phyloP scores from a whole-genome alignment of 2,797 vertebrate genomes.

The Adelosebastes latens region DNA sequence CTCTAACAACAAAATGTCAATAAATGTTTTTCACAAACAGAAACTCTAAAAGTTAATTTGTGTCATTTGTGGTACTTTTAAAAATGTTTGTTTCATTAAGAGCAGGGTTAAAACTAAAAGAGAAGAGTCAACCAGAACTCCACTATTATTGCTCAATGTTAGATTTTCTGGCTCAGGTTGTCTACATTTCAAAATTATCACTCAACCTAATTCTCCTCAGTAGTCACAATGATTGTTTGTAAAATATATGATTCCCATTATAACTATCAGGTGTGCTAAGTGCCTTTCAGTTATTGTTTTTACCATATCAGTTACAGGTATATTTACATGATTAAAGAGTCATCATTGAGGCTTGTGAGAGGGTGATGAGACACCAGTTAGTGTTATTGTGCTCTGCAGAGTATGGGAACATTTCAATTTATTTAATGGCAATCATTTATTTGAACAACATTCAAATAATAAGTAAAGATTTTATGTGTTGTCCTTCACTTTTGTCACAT shows the following conservation, averaged over 20 bases:
- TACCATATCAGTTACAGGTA: background rate
- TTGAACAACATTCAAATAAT: background rate
- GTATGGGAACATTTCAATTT: background rate
- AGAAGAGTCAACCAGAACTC: background rate
- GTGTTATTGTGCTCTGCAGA: background rate
- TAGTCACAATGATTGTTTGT: background rate
- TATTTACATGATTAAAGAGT: background rate
- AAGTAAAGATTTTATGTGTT: background rate
- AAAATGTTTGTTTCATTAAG: background rate
- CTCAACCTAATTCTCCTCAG: background rate
- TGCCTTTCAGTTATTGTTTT: background rate
- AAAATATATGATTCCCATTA: background rate
- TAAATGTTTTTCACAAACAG: background rate
- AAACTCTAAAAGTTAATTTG: background rate
- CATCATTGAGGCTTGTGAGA: background rate
- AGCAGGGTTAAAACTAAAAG: background rate
- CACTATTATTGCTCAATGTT: background rate
- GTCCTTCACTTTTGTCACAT: background rate
- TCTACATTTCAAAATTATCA: background rate
- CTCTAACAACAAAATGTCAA: background rate
- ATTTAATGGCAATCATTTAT: background rate
- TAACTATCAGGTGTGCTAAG: background rate
- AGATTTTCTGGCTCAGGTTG: background rate
- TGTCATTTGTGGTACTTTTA: background rate
- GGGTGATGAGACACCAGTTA: background rate